These are phyloP conservation scores for Nymphalis io DNA, from an alignment of 1,140 invertebrate genomes.

Conservation along the genomic window DNA sequence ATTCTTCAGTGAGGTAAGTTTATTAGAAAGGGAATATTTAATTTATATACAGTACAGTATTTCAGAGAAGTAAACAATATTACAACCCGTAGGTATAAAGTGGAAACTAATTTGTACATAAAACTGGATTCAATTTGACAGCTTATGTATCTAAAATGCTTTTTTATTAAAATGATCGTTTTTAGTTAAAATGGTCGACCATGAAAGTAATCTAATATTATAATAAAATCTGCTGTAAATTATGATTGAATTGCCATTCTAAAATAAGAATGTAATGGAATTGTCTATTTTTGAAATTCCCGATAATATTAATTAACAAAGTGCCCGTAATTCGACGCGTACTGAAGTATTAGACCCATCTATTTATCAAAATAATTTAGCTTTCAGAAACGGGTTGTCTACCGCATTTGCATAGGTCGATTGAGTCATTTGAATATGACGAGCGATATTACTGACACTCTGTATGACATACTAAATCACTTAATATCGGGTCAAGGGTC, in stretches of 20 bases:
- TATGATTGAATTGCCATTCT: not conserved
- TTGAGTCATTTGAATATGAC: conserved; percentile 11
- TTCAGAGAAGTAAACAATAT: too few relatives aligned
- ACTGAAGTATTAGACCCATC: conserved; percentile 13
- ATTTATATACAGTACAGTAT: not conserved
- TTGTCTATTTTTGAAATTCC: conserved; percentile 2
- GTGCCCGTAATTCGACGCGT: not conserved
- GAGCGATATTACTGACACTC: conserved; percentile 10
- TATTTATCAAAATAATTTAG: conserved; percentile 16
- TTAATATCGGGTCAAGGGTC: conserved; percentile 6
- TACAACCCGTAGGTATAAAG: too few relatives aligned
- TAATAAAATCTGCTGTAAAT: not conserved
- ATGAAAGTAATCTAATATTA: not conserved
- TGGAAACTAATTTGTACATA: too few relatives aligned
- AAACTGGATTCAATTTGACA: too few relatives aligned
- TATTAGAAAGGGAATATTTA: not conserved
- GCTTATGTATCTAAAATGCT: too few relatives aligned
- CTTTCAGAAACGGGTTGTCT: not conserved
- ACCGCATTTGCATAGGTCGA: conserved; percentile 18
- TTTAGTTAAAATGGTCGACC: too few relatives aligned
- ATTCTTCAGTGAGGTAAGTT: conserved; percentile 96
- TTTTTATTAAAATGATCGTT: too few relatives aligned
- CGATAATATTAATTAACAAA: not conserved
- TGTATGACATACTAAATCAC: conserved; percentile 12
- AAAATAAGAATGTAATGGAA: conserved; percentile 1